Base-by-base conservation (phyloP, 2,888 invertebrate species). In the Thecophora atra region DNA sequence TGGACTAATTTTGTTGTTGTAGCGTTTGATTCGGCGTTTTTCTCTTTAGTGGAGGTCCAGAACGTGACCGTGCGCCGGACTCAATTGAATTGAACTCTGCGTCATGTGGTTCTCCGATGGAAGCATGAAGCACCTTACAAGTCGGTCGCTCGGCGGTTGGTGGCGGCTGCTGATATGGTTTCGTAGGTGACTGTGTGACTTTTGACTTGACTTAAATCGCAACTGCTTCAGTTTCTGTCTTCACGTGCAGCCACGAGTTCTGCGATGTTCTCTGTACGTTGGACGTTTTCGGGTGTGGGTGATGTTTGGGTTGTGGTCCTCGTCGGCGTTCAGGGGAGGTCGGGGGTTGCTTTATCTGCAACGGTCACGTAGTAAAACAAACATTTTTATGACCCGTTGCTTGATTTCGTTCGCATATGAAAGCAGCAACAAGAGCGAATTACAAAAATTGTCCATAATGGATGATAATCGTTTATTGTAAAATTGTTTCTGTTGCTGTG, bases 281-380 rank as follows among this genome's bases (percentile, higher is more conserved):
- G 8, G 26, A 28, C 6, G 15, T 58, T 58, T 26, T 24, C 28
- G 58, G 58, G 58, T 58, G 58, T 28, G 26, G 58, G 58, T 58
- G 28, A 58, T 11, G 26, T 26, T 58, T 21, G 15, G 4, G 4
- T 58, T 26, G 63, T 63, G 30, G 21, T 13, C 8, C 8, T 64
- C 37, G 70, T 13, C 30, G 21, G 30, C 19, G 26, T 15, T 42
- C 44, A 15, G 56, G 15, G 17, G 21, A 21, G 67, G 21, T 17
- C 21, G 37, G 19, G 3, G 21, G 21, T 26, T 1, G 51, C 63
- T 21, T 42, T 24, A 37, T 6, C 26, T 37, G 54, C 54, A 81
- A 82, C 81, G 84, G 85, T 85, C 86, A 85, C 86, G 85, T 85
- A 85, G 79, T 82, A 82, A 81, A 85, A 83, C 85, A 85, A 85